phyloP scores from a whole-genome alignment of 1,140 invertebrate species.

The Drosophila bifasciata region DNA sequence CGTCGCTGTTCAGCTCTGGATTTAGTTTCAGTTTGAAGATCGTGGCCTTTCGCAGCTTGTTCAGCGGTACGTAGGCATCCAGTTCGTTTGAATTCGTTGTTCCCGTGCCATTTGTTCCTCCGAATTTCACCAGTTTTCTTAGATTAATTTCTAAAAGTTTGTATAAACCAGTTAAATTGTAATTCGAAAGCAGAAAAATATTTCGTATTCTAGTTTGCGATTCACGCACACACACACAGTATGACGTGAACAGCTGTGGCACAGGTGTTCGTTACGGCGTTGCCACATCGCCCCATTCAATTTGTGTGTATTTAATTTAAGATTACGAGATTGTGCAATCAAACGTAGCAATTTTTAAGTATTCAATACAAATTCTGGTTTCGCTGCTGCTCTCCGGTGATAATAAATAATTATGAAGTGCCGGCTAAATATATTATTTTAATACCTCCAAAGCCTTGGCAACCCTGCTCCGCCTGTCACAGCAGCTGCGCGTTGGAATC shows the following conservation, averaged over 20 bases:
- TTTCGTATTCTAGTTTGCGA: constrained; percentile 19
- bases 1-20: constrained; percentile 38
- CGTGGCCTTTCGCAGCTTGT: constrained; percentile 74
- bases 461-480: constrained; percentile 34
- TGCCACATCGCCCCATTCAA: constrained; percentile 14
- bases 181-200: constrained; percentile 19
- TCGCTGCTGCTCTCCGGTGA: not conserved
- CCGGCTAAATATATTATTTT: not conserved
- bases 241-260: constrained; percentile 12
- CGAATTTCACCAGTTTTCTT: constrained; percentile 76
- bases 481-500: constrained; percentile 58
- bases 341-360: constrained; percentile 1
- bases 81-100: constrained; percentile 48
- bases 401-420: constrained; percentile 18
- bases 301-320: constrained; percentile 13
- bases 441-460: constrained; percentile 3
- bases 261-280: constrained; percentile 43
- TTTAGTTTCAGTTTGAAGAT: constrained; percentile 68
- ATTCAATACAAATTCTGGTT: not conserved
- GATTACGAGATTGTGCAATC: constrained; percentile 4
- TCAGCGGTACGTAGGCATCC: constrained; percentile 77
- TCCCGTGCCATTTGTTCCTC: constrained; percentile 38
- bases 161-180: constrained; percentile 1
- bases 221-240: too few species aligned
- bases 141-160: constrained; percentile 74